Base-by-base conservation (phyloP, 2,888 invertebrate genomes). In the Fabriciana adippe region DNA sequence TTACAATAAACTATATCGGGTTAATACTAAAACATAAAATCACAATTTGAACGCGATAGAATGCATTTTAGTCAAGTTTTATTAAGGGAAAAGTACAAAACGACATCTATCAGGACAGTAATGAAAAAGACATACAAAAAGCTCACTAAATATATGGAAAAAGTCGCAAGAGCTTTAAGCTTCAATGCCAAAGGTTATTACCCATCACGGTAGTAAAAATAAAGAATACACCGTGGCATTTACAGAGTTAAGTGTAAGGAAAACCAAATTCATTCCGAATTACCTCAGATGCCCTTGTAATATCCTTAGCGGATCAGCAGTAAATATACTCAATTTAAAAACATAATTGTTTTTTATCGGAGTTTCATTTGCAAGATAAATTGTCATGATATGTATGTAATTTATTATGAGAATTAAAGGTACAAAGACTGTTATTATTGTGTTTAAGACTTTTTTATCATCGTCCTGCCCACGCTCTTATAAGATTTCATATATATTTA, bases 301-400 rank as follows among this genome's bases (percentile, higher is more conserved):
- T 35, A 68, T 70, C 67, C 65, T 65, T 70, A 53, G 48, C 35
- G 55, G 45, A 66, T 59, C 45, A 35, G 16, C 35, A 50, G 31
- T 61, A 51, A 51, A 61, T 48, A 14, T 15, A 35, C 31, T 68
- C 50, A 60, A 68, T 61, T 61, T 61, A 57, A 68, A 54, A 51
- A 51, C 47, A 48, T 67, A 64, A 67, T 55, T 64, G 53, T 48
- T 62, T 59, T 61, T 57, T 64, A 65, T 67, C 62, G 15, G 55
- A 50, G 55, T 65, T 50, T 68, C 67, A 55, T 65, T 67, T 45
- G 31, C 50, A 54, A 41, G 68, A 70, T 68, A 63, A 70, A 70
- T 68, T 55, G 62, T 21, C 31, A 18, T 14, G 65, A 68, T 70
- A 63, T 50, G 31, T 18, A 50, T 1, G 14, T 51, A 50, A 51